phyloP scores from a whole-genome alignment of 2,113 vertebrate genomes.

The Spheniscus mendiculus region DNA sequence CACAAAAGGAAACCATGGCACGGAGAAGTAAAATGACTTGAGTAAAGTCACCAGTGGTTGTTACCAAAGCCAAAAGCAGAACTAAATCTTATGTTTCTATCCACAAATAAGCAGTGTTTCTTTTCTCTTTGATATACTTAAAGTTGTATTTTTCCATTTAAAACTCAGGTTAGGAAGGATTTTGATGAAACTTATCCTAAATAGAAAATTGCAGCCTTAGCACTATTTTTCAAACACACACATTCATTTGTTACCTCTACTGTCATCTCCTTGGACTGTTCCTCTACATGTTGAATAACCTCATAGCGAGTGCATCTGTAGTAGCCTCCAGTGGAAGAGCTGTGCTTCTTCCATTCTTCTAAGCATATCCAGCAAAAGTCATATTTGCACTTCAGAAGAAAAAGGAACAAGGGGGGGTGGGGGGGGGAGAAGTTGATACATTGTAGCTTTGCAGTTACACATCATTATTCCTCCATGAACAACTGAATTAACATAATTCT shows the following conservation, averaged over 20 bases:
- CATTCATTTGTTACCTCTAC: constrained; percentile 83
- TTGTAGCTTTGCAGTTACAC: neutral
- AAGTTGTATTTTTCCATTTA: neutral
- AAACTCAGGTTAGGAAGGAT: neutral
- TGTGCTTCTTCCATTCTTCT: constrained; percentile 99
- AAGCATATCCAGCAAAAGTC: constrained; percentile 99
- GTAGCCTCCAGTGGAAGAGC: constrained; percentile 97
- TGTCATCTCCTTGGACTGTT: constrained; percentile 97
- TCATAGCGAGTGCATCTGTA: constrained; percentile 98
- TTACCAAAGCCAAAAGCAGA: neutral
- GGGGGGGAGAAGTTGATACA: neutral
- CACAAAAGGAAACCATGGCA: neutral
- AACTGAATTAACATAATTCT: neutral
- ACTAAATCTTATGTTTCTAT: neutral
- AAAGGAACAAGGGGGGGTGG: neutral
- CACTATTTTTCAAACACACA: neutral
- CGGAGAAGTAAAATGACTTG: neutral
- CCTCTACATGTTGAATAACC: constrained; percentile 96
- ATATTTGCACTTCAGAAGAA: constrained; percentile 89
- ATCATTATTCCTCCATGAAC: neutral
- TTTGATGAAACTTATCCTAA: neutral
- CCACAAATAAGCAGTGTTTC: neutral
- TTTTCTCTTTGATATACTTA: neutral
- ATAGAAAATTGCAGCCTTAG: neutral
- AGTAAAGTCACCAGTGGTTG: neutral